Conservation (phyloP, 2,113 vertebrate species). For the Neogale vison region DNA sequence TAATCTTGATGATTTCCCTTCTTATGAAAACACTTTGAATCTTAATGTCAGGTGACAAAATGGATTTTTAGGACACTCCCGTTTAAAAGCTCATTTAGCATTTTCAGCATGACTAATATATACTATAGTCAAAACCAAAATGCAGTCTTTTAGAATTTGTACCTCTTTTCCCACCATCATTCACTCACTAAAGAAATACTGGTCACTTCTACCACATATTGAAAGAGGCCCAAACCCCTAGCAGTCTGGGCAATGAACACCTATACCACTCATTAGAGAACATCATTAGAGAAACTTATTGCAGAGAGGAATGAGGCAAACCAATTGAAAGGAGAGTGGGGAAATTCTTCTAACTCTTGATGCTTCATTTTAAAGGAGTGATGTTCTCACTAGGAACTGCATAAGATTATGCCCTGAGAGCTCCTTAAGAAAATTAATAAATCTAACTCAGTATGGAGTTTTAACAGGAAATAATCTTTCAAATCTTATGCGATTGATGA, state of each 20-base stretch:
- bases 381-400: background rate
- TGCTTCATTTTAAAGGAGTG: background rate
- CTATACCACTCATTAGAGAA: background rate
- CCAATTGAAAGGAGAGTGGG: background rate
- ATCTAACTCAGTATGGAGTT: background rate
- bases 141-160: background rate
- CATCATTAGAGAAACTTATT: background rate
- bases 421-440: background rate
- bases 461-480: background rate
- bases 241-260: background rate
- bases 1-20: too few species aligned
- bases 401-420: background rate
- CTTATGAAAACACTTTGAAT: conserved; percentile 17
- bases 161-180: background rate
- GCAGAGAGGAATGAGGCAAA: background rate
- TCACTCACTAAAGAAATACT: background rate
- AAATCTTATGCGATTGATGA: background rate
- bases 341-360: background rate
- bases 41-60: background rate
- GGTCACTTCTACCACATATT: background rate
- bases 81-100: background rate
- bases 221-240: background rate
- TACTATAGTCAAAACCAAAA: background rate
- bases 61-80: background rate
- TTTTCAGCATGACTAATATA: background rate